Evolutionary conservation across 2,888 invertebrate genomes (phyloP).

Genomic region (Rotaria socialis): DNA sequence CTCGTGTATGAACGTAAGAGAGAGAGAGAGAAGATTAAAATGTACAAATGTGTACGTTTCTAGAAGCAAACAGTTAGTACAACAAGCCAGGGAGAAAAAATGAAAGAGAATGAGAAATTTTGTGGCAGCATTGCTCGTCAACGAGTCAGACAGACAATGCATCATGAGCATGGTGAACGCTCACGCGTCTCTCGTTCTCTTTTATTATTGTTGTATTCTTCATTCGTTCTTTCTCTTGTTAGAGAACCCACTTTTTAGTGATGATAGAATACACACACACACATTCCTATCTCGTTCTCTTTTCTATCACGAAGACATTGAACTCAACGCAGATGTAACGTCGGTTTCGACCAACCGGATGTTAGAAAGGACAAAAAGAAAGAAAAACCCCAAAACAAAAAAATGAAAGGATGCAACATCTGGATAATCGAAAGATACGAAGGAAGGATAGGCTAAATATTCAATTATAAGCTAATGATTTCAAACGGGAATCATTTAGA

Average conservation of each 20-base stretch:
- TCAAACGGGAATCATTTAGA: background rate
- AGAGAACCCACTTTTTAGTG: background rate
- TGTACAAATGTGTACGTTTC: constrained; percentile 9
- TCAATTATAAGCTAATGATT: background rate
- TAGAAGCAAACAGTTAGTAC: background rate
- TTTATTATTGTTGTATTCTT: constrained; percentile 8
- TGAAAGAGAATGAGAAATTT: background rate
- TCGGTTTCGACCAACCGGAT: background rate
- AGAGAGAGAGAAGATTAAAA: background rate
- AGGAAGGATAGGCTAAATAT: background rate
- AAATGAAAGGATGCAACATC: background rate
- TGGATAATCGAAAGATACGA: background rate
- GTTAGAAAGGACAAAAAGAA: background rate
- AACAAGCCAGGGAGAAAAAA: background rate
- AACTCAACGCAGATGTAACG: background rate
- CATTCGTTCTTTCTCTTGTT: background rate
- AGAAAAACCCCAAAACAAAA: background rate
- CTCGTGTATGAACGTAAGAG: background rate
- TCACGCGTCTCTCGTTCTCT: background rate
- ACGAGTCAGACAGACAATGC: background rate
- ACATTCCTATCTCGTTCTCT: background rate
- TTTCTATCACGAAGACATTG: background rate
- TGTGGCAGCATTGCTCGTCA: background rate
- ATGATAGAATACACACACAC: background rate
- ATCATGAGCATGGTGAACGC: background rate